Base-by-base conservation (phyloP, 2,113 vertebrate genomes). In the Riparia riparia region DNA sequence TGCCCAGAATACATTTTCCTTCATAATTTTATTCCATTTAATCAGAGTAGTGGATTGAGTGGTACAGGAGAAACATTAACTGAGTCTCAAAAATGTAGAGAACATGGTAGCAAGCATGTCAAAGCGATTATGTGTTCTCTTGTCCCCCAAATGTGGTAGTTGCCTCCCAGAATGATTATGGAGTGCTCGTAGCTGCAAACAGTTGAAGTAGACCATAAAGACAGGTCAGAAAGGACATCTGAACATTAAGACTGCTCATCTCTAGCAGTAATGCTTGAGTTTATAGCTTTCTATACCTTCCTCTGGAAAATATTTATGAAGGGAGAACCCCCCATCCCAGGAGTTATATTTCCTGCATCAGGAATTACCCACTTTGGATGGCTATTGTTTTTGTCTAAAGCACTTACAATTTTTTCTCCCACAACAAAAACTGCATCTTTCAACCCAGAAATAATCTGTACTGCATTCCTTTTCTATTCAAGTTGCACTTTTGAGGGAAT, bases 21-120 rank as follows among this genome's bases (percentile, higher is more conserved):
- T 63, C 47, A 39, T 58, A 47, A 83, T 89, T 95, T 89, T 44
- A 44, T 77, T 90, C 56, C 12, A n/a, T 93, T 91, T 93, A 79
- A 69, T 87, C 49, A 87, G 24, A 94, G 8, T 21, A 93, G 42
- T 61, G n/a, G 22, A 4, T 58, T 86, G 32, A 78, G 22, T 31
- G 14, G 17, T 51, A 63, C 22, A 70, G 47, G 5, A 86, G 39
- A 54, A 70, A 57, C 24, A 81, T 39, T 24, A 71, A 81, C 31
- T 0, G 2, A 44, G 37, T 87, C 41, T 87, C 24, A 32, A 41
- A 89, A 25, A 6, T 19, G 5, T 37, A 58, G 10, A 63, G 44
- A 86, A 44, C 32, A 8, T 19, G 18, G 7, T 3, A 89, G 14
- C 39, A 86, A 60, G 24, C 9, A 31, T 87, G 49, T 32, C 13